Conservation (phyloP, 2,888 invertebrate species). For the Tetheella fluctuosa region DNA sequence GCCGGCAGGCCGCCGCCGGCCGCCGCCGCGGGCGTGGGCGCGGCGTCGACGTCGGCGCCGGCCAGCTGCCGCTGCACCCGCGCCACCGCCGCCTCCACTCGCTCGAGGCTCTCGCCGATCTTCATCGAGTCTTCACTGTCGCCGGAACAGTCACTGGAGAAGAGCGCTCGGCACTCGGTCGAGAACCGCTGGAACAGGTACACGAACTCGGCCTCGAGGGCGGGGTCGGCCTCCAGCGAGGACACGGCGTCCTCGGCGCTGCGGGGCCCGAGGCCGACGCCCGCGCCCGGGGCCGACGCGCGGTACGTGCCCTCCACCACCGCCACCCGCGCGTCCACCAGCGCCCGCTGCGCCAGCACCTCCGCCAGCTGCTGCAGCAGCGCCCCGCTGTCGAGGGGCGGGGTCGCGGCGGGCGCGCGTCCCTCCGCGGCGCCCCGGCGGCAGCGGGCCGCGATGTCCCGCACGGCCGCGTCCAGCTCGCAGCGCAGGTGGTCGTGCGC, state of each 20-base stretch:
- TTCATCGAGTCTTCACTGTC: constrained; percentile 83
- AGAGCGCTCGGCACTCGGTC: constrained; percentile 85
- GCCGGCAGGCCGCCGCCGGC: constrained; percentile 48
- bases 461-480: constrained; percentile 89
- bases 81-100: constrained; percentile 76
- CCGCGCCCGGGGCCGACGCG: constrained; percentile 49
- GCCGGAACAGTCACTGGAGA: constrained; percentile 83
- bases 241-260: constrained; percentile 68
- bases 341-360: constrained; percentile 58
- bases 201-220: constrained; percentile 87
- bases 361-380: constrained; percentile 52
- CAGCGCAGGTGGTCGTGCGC: constrained; percentile 88
- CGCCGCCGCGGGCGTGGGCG: constrained; percentile 68
- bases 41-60: constrained; percentile 49
- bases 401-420: constrained; percentile 49
- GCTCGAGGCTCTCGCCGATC: constrained; percentile 81
- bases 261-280: constrained; percentile 28
- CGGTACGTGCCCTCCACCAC: constrained; percentile 86
- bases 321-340: constrained; percentile 90
- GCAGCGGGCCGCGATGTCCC: constrained; percentile 87
- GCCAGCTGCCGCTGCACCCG: constrained; percentile 67
- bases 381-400: constrained; percentile 60
- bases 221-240: constrained; percentile 83
- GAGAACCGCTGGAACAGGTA: constrained; percentile 87
- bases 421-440: constrained; percentile 86